phyloP scores from a whole-genome alignment of 2,888 invertebrate genomes.

The Eristalinus aeneus region DNA sequence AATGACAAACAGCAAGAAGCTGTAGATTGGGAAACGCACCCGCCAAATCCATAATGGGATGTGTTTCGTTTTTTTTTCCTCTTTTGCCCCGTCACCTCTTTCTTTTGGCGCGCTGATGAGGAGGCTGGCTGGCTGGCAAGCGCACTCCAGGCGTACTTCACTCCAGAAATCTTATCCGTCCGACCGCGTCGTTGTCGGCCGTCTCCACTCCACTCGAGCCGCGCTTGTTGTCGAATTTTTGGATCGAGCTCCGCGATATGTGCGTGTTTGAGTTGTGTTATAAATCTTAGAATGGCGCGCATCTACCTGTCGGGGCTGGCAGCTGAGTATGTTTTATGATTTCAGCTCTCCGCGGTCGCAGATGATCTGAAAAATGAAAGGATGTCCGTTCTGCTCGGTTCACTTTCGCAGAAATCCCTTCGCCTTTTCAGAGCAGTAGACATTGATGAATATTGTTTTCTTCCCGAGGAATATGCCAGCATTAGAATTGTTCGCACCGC shows the following conservation, averaged over 20 bases:
- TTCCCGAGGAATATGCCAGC: neutral
- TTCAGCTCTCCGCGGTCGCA: neutral
- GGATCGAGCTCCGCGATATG: neutral
- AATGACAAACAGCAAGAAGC: conserved; percentile 50
- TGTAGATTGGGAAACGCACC: conserved; percentile 55
- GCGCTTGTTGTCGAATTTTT: conserved; percentile 27
- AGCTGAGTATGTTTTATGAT: conserved; percentile 23
- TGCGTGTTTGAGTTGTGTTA: conserved; percentile 6
- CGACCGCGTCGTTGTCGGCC: neutral
- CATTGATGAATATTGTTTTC: neutral
- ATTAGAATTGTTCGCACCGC: neutral
- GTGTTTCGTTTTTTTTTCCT: neutral
- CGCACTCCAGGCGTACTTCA: conserved; percentile 62
- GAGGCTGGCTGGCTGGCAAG: conserved; percentile 46
- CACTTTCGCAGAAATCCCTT: conserved; percentile 5
- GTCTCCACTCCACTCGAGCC: neutral
- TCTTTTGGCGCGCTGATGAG: conserved; percentile 9
- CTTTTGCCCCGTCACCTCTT: neutral
- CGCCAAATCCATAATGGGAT: conserved; percentile 29
- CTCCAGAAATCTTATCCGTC: conserved; percentile 17
- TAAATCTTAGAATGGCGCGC: conserved; percentile 47
- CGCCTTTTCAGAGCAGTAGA: neutral
- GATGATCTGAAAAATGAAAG: conserved; percentile 19
- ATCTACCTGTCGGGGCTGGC: conserved; percentile 44
- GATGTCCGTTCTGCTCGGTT: conserved; percentile 7